Conservation (phyloP, 2,888 invertebrate genomes). For the Cordilura impudica region DNA sequence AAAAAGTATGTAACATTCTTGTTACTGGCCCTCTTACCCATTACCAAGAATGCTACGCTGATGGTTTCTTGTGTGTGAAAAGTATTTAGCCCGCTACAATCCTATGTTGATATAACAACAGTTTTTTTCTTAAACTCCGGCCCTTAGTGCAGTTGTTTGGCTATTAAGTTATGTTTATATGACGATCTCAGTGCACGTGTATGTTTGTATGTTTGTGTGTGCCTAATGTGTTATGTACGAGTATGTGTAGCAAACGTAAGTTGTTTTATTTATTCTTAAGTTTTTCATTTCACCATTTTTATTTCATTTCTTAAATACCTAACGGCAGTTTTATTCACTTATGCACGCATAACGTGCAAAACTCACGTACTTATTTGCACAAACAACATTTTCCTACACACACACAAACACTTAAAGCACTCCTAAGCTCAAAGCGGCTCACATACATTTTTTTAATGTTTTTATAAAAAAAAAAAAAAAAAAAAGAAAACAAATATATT, state of each 20-base stretch:
- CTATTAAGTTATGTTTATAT: background rate
- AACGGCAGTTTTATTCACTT: slow-evolving; percentile 76
- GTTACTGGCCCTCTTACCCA: no score
- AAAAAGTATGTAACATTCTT: no score
- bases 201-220: background rate
- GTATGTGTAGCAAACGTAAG: slow-evolving; percentile 23
- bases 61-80: no score
- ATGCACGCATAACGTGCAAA: slow-evolving; percentile 75
- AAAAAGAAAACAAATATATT: slow-evolving; percentile 49
- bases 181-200: background rate
- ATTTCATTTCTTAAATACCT: slow-evolving; percentile 72
- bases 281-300: slow-evolving; percentile 41
- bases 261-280: slow-evolving; percentile 56
- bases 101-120: no score
- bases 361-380: slow-evolving; percentile 72
- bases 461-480: background rate
- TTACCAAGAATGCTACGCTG: no score
- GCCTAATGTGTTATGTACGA: slow-evolving; percentile 3
- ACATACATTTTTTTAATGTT: background rate
- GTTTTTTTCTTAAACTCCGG: background rate
- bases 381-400: slow-evolving; percentile 30
- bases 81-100: no score
- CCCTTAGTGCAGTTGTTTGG: background rate
- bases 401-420: background rate
- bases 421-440: background rate